Evolutionary conservation across 1,140 invertebrate genomes (phyloP).

Genomic region (Nebria ingens): DNA sequence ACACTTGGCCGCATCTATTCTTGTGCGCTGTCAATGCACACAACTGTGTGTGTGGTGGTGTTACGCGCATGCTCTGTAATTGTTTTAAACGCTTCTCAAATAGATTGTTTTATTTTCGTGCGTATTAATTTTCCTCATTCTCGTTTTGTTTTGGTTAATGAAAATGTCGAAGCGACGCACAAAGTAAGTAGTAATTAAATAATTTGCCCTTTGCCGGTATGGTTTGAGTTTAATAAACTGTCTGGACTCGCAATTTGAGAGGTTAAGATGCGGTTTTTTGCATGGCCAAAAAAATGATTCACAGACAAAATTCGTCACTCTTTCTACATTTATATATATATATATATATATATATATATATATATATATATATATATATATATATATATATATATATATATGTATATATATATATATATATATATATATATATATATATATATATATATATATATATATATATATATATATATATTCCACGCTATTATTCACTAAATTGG

Average conservation of each 20-base stretch:
- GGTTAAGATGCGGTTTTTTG: not conserved
- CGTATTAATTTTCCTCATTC: not conserved
- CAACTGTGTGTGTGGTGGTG: not conserved
- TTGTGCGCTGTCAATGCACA: conserved; percentile 24
- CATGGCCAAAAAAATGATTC: not conserved
- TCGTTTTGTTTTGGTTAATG: not conserved
- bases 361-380: too few species aligned
- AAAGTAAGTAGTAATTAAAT: conserved; percentile 2
- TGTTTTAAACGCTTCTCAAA: not conserved
- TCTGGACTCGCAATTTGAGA: not conserved
- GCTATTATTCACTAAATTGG: too few species aligned
- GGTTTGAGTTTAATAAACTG: not conserved
- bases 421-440: too few species aligned
- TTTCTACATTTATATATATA: not conserved
- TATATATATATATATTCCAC: too few species aligned
- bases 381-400: too few species aligned
- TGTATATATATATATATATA: too few species aligned
- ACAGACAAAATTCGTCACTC: not conserved
- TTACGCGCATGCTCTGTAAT: not conserved
- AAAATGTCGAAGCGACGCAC: too few species aligned
- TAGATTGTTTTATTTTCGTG: conserved; percentile 7
- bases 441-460: too few species aligned
- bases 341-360: not conserved
- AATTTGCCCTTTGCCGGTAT: not conserved
- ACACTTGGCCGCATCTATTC: conserved; percentile 27